Evolutionary conservation across 2,113 vertebrate genomes (phyloP).

Genomic region (Polypterus senegalus): DNA sequence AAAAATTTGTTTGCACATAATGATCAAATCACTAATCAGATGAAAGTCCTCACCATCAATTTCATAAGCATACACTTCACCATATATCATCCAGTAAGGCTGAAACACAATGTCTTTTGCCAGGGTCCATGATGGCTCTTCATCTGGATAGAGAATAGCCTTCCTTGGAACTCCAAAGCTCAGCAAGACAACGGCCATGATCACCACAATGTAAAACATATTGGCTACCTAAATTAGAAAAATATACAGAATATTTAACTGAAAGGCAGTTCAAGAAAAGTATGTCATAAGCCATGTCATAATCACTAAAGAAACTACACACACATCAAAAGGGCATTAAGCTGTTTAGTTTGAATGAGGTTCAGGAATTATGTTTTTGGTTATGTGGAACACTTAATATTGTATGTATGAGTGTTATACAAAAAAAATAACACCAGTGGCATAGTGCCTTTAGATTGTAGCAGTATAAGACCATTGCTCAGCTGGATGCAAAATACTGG

Average conservation of each 20-base stretch:
- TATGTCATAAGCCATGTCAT: too few relatives aligned
- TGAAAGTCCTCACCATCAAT: slow-evolving; percentile 76
- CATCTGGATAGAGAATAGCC: slow-evolving; percentile 83
- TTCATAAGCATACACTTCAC: slow-evolving; percentile 98
- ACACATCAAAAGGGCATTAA: too few relatives aligned
- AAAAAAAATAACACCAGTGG: too few relatives aligned
- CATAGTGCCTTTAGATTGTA: too few relatives aligned
- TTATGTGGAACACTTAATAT: too few relatives aligned
- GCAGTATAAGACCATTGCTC: too few relatives aligned
- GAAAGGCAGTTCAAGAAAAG: too few relatives aligned
- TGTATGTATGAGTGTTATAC: too few relatives aligned
- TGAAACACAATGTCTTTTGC: slow-evolving; percentile 92
- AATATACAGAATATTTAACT: background rate
- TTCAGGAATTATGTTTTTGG: too few relatives aligned
- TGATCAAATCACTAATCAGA: slow-evolving; percentile 1
- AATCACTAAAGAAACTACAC: too few relatives aligned
- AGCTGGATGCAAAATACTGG: too few relatives aligned
- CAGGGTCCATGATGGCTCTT: slow-evolving; percentile 78
- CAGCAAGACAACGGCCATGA: slow-evolving; percentile 89
- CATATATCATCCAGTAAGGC: slow-evolving; percentile 99
- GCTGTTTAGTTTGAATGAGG: too few relatives aligned
- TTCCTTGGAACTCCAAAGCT: slow-evolving; percentile 94
- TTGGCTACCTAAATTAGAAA: slow-evolving; percentile 79
- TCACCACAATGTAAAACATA: slow-evolving; percentile 99
- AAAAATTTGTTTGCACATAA: background rate